Evolutionary conservation across 2,797 vertebrate species (phyloP).

Genomic region (Sebastes paucispinis): DNA sequence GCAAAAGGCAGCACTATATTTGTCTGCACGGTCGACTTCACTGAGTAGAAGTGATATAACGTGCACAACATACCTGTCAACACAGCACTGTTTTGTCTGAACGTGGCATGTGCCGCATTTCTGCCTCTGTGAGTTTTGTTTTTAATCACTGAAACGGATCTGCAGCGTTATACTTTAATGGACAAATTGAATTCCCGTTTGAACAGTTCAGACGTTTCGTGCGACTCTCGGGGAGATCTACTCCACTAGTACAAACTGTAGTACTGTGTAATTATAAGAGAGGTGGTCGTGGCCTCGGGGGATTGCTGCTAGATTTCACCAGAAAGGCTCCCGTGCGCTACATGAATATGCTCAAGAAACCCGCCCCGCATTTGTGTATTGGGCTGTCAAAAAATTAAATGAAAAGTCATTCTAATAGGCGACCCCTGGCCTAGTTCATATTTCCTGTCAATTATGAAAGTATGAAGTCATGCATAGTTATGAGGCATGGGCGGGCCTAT

Average conservation of each 20-base stretch:
- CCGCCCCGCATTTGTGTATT: slow-evolving; percentile 87
- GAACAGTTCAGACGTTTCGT: slow-evolving; percentile 17
- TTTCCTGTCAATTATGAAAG: slow-evolving; percentile 99
- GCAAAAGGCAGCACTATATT: slow-evolving; percentile 51
- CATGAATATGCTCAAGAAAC: slow-evolving; percentile 86
- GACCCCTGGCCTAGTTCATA: slow-evolving; percentile 98
- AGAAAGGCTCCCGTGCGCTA: slow-evolving; percentile 80
- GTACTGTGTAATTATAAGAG: slow-evolving; percentile 78
- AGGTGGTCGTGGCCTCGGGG: slow-evolving; percentile 73
- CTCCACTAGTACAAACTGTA: slow-evolving; percentile 56
- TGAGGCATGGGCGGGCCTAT: slow-evolving; percentile 93
- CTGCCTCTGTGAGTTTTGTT: slow-evolving; percentile 15
- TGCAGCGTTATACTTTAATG: slow-evolving; percentile 7
- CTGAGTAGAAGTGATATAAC: slow-evolving; percentile 24
- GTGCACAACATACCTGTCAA: slow-evolving; percentile 36
- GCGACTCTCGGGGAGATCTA: slow-evolving; percentile 44
- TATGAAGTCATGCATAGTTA: slow-evolving; percentile 99
- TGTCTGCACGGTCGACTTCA: slow-evolving; percentile 14
- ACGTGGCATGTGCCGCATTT: background rate
- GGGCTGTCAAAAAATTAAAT: slow-evolving; percentile 98
- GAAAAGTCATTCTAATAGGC: slow-evolving; percentile 99
- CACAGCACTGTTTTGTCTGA: slow-evolving; percentile 14
- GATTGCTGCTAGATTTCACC: slow-evolving; percentile 72
- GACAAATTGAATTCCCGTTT: slow-evolving; percentile 40
- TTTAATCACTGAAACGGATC: slow-evolving; percentile 24